These are phyloP conservation scores for Discoglossus pictus DNA, from an alignment of 2,797 vertebrate species.

Conservation along the genomic window DNA sequence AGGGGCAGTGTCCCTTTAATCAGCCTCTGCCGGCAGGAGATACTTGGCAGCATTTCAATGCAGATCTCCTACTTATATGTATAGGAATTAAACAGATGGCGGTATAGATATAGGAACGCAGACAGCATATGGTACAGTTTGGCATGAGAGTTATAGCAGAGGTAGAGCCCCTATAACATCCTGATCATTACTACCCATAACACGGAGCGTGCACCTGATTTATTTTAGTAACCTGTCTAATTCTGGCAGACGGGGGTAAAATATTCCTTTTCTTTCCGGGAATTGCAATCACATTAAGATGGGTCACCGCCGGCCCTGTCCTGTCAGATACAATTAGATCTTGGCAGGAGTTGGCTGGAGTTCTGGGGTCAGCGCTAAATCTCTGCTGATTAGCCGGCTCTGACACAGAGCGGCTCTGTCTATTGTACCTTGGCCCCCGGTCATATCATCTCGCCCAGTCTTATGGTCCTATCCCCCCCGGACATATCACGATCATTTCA, in stretches of 20 bases:
- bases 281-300: slow-evolving; percentile 16
- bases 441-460: background rate
- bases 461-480: background rate
- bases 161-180: no score
- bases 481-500: background rate
- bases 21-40: no score
- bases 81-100: no score
- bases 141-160: no score
- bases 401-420: slow-evolving; percentile 37
- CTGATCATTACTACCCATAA: no score
- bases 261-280: slow-evolving; percentile 1
- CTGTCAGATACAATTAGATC: slow-evolving; percentile 34
- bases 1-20: no score
- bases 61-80: no score
- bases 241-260: background rate
- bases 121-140: no score
- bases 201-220: no score
- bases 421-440: slow-evolving; percentile 11
- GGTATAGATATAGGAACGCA: no score
- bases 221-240: background rate
- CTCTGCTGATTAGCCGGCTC: slow-evolving; percentile 36
- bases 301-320: background rate
- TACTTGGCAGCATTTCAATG: no score
- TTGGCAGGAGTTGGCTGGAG: slow-evolving; percentile 17
- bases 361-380: slow-evolving; percentile 22